Percentiles rank a stretch among this genome's conserved stretches.
Evolutionary conservation across 1,140 invertebrate species (phyloP).

Genomic region (Drosophila bifasciata): DNA sequence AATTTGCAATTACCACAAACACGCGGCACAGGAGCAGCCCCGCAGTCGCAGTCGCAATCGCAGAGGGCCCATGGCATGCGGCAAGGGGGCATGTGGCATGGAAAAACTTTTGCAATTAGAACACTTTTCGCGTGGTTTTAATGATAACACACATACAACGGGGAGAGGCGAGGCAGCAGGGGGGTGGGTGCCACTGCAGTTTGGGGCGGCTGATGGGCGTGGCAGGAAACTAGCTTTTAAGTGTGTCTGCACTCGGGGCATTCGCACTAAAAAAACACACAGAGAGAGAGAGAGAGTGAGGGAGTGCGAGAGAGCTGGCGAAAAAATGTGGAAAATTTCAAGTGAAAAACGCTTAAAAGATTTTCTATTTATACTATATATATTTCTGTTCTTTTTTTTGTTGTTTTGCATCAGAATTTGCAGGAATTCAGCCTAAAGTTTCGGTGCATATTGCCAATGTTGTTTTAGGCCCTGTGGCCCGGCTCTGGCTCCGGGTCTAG

Average conservation of each 20-base stretch:
- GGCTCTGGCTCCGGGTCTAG: background rate
- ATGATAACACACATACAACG: conserved; percentile 59
- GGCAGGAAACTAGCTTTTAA: conserved; percentile 77
- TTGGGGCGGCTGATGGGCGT: conserved; percentile 50
- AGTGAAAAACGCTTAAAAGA: conserved; percentile 49
- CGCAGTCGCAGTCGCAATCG: conserved; percentile 1
- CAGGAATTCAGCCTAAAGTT: conserved; percentile 18
- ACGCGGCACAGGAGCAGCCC: conserved; percentile 48
- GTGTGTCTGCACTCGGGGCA: conserved; percentile 62
- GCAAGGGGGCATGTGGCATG: conserved; percentile 32
- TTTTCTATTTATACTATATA: background rate
- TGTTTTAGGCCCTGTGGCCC: conserved; percentile 44
- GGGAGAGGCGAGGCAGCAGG: conserved; percentile 6
- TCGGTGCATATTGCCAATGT: conserved; percentile 15
- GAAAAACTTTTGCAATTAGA: conserved; percentile 79
- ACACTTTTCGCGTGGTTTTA: conserved; percentile 77
- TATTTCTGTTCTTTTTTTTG: conserved; percentile 18
- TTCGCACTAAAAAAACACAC: background rate
- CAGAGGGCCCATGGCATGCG: conserved; percentile 2
- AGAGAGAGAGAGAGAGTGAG: background rate
- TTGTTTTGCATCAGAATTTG: conserved; percentile 31
- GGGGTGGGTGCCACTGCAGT: conserved; percentile 1
- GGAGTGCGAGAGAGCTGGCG: background rate
- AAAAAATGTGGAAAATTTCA: conserved; percentile 36
- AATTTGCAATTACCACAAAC: conserved; percentile 81